Evolutionary conservation across 2,888 invertebrate species (phyloP).

Genomic region (Matsumyia berberina): DNA sequence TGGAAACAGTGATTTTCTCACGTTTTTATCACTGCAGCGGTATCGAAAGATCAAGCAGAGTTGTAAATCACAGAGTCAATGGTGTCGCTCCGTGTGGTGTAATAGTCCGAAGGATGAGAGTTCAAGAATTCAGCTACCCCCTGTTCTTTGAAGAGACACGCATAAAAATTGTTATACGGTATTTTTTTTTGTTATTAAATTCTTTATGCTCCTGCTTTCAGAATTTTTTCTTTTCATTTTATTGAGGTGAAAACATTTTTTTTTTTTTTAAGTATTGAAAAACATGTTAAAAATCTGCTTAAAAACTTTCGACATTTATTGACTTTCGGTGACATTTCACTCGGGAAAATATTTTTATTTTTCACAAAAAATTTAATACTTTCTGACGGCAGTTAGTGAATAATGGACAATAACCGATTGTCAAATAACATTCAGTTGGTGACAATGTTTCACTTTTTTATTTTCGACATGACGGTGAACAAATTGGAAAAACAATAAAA

Average conservation of each 20-base stretch:
- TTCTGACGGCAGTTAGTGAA: conserved; percentile 26
- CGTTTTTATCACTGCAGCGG: conserved; percentile 17
- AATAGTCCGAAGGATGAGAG: conserved; percentile 30
- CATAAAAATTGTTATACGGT: not conserved
- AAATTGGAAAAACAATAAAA: conserved; percentile 40
- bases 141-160: not conserved
- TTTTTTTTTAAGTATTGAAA: conserved; percentile 31
- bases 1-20: conserved; percentile 41
- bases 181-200: not conserved
- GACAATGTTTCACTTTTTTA: conserved; percentile 51
- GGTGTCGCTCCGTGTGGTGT: conserved; percentile 16
- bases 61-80: conserved; percentile 49
- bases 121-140: not conserved
- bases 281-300: conserved; percentile 19
- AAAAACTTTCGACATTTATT: conserved; percentile 35
- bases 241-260: conserved; percentile 30
- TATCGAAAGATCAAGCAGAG: conserved; percentile 21
- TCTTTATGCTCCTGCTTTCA: not conserved
- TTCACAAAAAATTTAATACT: conserved; percentile 18
- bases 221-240: conserved; percentile 8
- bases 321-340: conserved; percentile 20
- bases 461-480: conserved; percentile 21
- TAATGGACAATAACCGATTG: conserved; percentile 42
- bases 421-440: conserved; percentile 55
- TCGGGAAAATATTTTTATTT: conserved; percentile 34